Evolutionary conservation across 2,113 vertebrate species (phyloP).

Genomic region (Odontophorus gujanensis): DNA sequence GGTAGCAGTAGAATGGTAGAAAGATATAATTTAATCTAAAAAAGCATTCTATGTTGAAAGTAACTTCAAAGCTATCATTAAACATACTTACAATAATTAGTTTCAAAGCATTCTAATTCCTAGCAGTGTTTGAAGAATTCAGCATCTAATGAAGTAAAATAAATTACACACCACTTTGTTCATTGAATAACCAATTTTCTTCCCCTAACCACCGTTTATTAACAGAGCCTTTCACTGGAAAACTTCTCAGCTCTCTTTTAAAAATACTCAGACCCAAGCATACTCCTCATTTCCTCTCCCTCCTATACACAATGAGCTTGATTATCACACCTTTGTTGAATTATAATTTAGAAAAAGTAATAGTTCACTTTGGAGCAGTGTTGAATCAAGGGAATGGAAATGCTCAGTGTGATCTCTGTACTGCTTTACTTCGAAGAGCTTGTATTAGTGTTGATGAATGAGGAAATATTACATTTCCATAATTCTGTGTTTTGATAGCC

Average conservation of each 20-base stretch:
- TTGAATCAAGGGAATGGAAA: neutral
- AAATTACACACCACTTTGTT: constrained; percentile 72
- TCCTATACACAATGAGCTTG: neutral
- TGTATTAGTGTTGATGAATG: neutral
- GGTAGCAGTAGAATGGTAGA: constrained; percentile 10
- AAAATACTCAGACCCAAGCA: neutral
- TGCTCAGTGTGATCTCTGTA: neutral
- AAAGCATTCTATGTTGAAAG: constrained; percentile 36
- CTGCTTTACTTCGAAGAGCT: neutral
- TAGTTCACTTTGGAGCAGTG: neutral
- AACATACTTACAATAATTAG: constrained; percentile 75
- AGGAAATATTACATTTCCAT: neutral
- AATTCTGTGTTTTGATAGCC: neutral
- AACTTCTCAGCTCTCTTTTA: constrained; percentile 39
- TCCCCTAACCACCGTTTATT: constrained; percentile 72
- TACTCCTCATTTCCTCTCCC: neutral
- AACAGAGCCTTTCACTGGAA: constrained; percentile 49
- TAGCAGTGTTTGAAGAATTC: constrained; percentile 70
- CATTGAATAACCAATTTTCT: constrained; percentile 76
- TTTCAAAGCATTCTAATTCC: constrained; percentile 73
- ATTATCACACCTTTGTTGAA: neutral
- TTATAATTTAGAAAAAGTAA: neutral
- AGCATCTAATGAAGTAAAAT: constrained; percentile 78
- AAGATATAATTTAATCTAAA: constrained; percentile 65
- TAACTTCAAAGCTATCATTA: constrained; percentile 77